Percentiles rank a stretch among this genome's conserved stretches.
These are phyloP conservation scores for Ellobium chinense DNA, from an alignment of 2,888 invertebrate species.

Conservation along the genomic window DNA sequence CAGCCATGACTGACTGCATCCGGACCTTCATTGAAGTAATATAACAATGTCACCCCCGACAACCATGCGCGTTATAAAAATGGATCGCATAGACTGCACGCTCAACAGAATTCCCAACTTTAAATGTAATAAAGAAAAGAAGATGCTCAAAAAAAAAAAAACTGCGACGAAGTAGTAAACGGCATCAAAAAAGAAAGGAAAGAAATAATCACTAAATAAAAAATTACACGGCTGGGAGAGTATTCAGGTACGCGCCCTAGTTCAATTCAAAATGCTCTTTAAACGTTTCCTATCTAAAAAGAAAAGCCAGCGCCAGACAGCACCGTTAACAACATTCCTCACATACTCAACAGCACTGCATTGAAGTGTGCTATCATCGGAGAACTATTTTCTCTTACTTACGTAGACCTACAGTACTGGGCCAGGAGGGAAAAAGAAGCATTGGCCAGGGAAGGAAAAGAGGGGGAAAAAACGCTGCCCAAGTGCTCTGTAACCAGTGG, in stretches of 20 bases:
- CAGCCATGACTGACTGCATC: too few species aligned
- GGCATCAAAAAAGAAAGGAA: too few species aligned
- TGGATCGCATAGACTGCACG: too few species aligned
- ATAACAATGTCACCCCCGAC: too few species aligned
- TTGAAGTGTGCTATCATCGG: not conserved
- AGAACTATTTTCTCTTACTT: slow-evolving; percentile 7
- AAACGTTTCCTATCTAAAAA: not conserved
- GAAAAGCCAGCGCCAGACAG: not conserved
- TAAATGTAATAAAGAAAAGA: too few species aligned
- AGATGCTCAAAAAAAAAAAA: too few species aligned
- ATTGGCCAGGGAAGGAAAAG: not conserved
- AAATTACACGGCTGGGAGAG: not conserved
- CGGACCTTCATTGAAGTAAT: too few species aligned
- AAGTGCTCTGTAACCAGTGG: not conserved
- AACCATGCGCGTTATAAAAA: too few species aligned
- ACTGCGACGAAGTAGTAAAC: not conserved
- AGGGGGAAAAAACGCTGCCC: not conserved
- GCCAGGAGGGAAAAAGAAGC: not conserved
- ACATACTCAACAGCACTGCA: not conserved
- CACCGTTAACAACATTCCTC: not conserved
- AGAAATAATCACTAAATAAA: too few species aligned
- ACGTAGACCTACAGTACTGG: not conserved
- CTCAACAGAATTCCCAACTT: too few species aligned
- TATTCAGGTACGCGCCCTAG: too few species aligned
- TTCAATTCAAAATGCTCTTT: too few species aligned